These are phyloP conservation scores for Zaprionus davidi DNA, from an alignment of 1,140 invertebrate species.

Conservation along the genomic window DNA sequence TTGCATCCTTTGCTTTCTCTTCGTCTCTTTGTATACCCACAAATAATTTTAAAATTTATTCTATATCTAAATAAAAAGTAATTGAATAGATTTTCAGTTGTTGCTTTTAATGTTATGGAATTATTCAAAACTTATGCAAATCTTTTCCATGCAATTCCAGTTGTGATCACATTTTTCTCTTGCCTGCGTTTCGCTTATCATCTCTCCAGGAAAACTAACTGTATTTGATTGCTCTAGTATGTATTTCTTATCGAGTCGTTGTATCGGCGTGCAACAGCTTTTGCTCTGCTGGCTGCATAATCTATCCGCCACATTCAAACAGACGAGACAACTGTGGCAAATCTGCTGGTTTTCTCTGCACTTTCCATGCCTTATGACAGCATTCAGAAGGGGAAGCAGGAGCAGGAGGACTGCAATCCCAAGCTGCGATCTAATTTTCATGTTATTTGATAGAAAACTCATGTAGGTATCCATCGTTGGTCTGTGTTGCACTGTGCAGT, in stretches of 20 bases:
- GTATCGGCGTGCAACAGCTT: conserved; percentile 23
- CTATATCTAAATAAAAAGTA: background rate
- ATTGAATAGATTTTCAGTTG: background rate
- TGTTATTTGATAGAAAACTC: conserved; percentile 77
- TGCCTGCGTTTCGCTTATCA: background rate
- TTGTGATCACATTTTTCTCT: background rate
- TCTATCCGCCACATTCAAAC: conserved; percentile 18
- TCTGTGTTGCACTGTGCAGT: conserved; percentile 39
- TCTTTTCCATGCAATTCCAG: background rate
- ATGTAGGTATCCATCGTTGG: conserved; percentile 52
- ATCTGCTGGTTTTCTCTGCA: conserved; percentile 40
- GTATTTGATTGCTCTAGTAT: conserved; percentile 19
- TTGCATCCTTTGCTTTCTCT: background rate
- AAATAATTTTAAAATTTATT: background rate
- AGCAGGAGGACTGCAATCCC: conserved; percentile 28
- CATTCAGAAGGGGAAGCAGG: background rate
- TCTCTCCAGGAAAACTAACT: background rate
- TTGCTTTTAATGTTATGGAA: background rate
- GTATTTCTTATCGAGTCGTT: conserved; percentile 21
- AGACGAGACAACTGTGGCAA: conserved; percentile 16
- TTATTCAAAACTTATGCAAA: background rate
- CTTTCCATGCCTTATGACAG: conserved; percentile 56
- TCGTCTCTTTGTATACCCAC: background rate
- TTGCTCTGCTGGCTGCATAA: conserved; percentile 19
- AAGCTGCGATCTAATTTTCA: conserved; percentile 72